Base-by-base conservation (phyloP, 1,140 invertebrate species). In the Lutraria rhynchaena region DNA sequence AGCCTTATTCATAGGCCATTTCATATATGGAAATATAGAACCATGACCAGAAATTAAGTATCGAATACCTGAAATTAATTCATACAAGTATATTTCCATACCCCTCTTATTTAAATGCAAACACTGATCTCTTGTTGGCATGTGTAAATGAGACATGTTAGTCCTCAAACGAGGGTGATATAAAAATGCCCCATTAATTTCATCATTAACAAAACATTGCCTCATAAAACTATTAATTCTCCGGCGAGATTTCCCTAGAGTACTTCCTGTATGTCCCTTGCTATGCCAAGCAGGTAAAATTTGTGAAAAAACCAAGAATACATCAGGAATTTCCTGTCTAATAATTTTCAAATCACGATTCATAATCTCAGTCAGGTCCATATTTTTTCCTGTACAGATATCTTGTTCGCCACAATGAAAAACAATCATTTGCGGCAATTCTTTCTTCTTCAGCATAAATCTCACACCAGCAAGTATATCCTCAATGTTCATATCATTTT, bases 371-470 rank as follows among this genome's bases (percentile, higher is more conserved):
- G 22, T n/a, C 22, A 31, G 29, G 29, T 77, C 74, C 1, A 15
- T 27, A 53, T 63, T 77, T 3, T 35, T 37, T 7, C 44, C 74
- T 3, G 19, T 46, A 53, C 60, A 31, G 33, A 63, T 37, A 65
- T 77, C 53, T 11, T 63, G 41, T 65, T 77, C 74, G n/a, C 74
- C 74, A 37, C 74, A 77, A 37, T 77, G 74, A 37, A 77, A 65
- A 4, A 77, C 27, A 17, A 77, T 77, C 51, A 77, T 77, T n/a
- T 77, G 24, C 3, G 74, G 74, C 7, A 9, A 57, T 35, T 63
- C 29, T 13, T 77, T 35, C 17, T 1, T 53, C 53, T 77, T 77
- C 5, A 65, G 19, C 74, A 77, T 61, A 15, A 33, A 65, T n/a
- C 37, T 63, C 27, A 77, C 74, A 4, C 58, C 74, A 17, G 41